A percentile compares a stretch with the other conserved stretches of the same genome.
phyloP scores from a whole-genome alignment of 2,113 vertebrate genomes.

The Mystacornis crossleyi region DNA sequence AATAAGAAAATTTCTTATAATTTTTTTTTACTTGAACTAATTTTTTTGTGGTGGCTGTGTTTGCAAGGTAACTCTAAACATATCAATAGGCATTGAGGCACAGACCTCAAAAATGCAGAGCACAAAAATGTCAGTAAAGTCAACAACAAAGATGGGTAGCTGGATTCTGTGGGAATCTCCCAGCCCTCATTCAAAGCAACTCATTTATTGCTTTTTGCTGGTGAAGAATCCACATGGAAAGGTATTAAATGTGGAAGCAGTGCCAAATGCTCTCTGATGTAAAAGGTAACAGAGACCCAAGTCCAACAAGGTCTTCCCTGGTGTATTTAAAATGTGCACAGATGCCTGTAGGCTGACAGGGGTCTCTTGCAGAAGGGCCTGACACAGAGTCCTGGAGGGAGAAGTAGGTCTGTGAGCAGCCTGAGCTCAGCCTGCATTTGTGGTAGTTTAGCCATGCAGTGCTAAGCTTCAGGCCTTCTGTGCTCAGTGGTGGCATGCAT shows the following conservation, averaged over 20 bases:
- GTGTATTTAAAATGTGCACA: background rate
- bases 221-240: background rate
- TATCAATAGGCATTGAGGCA: background rate
- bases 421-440: background rate
- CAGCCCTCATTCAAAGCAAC: background rate
- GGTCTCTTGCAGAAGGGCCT: background rate
- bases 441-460: rapidly evolving
- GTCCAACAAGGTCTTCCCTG: background rate
- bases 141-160: background rate
- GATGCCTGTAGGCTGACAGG: rapidly evolving
- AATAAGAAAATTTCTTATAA: background rate
- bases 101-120: background rate
- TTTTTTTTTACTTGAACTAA: background rate
- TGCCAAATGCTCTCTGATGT: background rate
- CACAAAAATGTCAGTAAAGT: background rate
- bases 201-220: background rate
- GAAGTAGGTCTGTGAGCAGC: rapidly evolving
- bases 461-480: background rate
- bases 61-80: background rate
- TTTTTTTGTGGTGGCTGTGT: background rate
- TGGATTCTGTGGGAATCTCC: background rate
- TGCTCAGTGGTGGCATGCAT: background rate
- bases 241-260: background rate
- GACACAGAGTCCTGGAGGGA: background rate
- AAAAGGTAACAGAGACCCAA: background rate